These are phyloP conservation scores for Mormoops blainvillei DNA, from an alignment of 2,113 vertebrate species.

Conservation along the genomic window DNA sequence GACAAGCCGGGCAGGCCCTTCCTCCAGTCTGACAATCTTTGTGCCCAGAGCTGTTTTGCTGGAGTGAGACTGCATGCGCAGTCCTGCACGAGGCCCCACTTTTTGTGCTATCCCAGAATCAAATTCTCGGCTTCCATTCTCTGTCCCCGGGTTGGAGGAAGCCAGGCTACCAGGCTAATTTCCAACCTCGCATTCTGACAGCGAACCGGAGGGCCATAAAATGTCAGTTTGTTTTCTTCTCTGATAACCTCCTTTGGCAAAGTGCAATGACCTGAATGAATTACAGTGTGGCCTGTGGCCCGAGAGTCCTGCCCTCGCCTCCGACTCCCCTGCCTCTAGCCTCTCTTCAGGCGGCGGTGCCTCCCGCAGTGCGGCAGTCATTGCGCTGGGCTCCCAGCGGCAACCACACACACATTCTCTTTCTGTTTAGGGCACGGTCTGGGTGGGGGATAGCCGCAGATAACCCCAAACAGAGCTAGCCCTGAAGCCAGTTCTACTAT, in stretches of 20 bases:
- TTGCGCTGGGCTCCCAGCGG: background rate
- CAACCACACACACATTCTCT: background rate
- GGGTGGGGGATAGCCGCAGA: constrained; percentile 10
- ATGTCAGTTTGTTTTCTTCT: constrained; percentile 41
- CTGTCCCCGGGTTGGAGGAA: background rate
- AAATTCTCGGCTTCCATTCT: background rate
- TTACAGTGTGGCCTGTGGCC: constrained; percentile 11
- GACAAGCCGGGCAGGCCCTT: constrained; percentile 18
- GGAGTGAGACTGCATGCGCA: background rate
- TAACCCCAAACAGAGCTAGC: constrained; percentile 15
- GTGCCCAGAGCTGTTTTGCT: constrained; percentile 7
- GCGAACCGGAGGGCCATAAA: constrained; percentile 20
- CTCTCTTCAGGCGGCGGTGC: background rate
- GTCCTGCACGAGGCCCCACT: background rate
- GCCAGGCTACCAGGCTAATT: background rate
- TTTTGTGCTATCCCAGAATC: background rate
- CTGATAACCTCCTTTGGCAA: constrained; percentile 62
- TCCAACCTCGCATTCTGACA: background rate
- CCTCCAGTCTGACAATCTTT: background rate
- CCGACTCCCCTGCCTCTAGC: background rate
- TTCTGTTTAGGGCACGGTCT: background rate
- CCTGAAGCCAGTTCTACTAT: background rate
- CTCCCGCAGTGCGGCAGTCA: background rate
- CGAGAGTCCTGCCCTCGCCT: constrained; percentile 15
- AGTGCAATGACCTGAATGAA: constrained; percentile 45